Base-by-base conservation (phyloP, 1,140 invertebrate genomes). In the Dinoponera quadriceps region DNA sequence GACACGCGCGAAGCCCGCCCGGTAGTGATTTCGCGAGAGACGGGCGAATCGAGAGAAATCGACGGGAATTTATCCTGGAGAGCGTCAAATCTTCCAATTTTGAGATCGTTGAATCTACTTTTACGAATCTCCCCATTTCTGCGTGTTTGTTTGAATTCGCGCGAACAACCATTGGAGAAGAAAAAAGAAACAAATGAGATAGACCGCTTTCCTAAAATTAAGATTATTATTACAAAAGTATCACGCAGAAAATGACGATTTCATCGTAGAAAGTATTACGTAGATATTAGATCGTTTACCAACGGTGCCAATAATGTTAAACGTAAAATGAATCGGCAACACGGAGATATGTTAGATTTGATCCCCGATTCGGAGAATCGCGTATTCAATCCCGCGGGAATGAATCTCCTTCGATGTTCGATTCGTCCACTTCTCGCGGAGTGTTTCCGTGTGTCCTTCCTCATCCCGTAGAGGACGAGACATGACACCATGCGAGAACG, bases 401-500 rank as follows among this genome's bases (percentile, higher is more conserved):
- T 33, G 14, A 20, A 14, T 66, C 55, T 54, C 38, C 38, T 14
- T 68, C 38, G 3, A 44, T 11, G 0, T 68, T 44, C 20, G 75
- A 78, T 78, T 78, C 14, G 66, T 22, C 51, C n/a, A 33, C 57
- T 57, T 69, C 55, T 78, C 25, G 22, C 13, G 22, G 18, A 38
- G 25, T 57, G 69, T 5, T 18, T 51, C 22, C 27, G 49, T 49
- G 27, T 65, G 18, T 71, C 3, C 33, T 65, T 71, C 57, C 44
- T 71, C 38, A 25, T 80, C 51, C 33, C 48, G 25, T n/a, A 55
- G 44, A 80, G 57, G 54, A 48, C 22, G 27, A 78, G 22, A 78
- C 49, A 78, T 74, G 22, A 54, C 77, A 69, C 13, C 66, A 74
- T 49, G 51, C 59, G 51, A 63, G 75, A 83, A 72, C 59, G 62